A percentile compares a stretch with the other conserved stretches of the same genome.
Conservation (phyloP, 2,797 vertebrate genomes). For the Benthosema pterotum region DNA sequence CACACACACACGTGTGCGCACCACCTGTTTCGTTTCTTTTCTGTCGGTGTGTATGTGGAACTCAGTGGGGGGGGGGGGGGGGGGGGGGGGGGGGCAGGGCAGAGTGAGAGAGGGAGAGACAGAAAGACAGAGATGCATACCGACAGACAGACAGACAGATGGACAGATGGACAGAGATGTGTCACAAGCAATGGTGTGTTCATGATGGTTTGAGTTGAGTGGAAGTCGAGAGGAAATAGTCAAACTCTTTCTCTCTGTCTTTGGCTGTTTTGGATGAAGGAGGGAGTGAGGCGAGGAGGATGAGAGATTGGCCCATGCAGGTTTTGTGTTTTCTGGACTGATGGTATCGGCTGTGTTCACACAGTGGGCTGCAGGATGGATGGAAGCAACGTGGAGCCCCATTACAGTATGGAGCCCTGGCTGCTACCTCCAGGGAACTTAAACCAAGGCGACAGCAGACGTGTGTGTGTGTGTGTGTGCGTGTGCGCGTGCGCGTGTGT, state of each 20-base stretch:
- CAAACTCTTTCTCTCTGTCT: neutral
- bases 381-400: slow-evolving; percentile 25
- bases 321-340: slow-evolving; percentile 23
- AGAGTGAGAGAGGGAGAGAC: no score
- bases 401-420: slow-evolving; percentile 39
- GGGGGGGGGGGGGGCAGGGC: neutral
- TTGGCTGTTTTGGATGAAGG: slow-evolving; percentile 22
- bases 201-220: slow-evolving; percentile 45
- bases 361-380: slow-evolving; percentile 46
- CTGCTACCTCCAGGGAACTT: slow-evolving; percentile 39
- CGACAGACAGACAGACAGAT: no score
- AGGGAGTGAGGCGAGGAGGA: slow-evolving; percentile 25
- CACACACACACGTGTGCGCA: neutral
- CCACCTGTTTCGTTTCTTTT: slow-evolving; percentile 35
- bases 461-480: neutral
- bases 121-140: no score
- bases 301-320: slow-evolving; percentile 38
- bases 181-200: no score
- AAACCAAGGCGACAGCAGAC: slow-evolving; percentile 42
- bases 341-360: slow-evolving; percentile 47
- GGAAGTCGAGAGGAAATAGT: slow-evolving; percentile 8
- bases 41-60: slow-evolving; percentile 47
- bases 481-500: slow-evolving; percentile 22
- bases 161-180: no score
- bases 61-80: slow-evolving; percentile 65